These are phyloP conservation scores for Odocoileus hemionus DNA, from an alignment of 2,113 vertebrate genomes.

Conservation along the genomic window DNA sequence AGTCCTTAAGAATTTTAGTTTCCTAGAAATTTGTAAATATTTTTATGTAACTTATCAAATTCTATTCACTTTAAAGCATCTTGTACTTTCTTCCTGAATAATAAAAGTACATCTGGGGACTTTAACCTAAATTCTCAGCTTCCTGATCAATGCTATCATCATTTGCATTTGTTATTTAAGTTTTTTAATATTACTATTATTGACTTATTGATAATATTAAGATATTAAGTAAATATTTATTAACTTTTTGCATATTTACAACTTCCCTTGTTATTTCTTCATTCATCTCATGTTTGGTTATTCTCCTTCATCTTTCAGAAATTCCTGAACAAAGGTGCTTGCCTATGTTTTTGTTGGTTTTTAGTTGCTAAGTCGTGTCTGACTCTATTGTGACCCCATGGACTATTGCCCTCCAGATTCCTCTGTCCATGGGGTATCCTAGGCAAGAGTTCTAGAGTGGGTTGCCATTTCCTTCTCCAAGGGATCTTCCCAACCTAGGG, in stretches of 20 bases:
- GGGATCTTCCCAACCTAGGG: not conserved
- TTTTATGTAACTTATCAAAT: not conserved
- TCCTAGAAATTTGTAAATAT: not conserved
- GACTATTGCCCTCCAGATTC: not conserved
- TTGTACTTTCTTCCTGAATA: not conserved
- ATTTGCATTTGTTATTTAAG: not conserved
- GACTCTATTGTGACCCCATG: not conserved
- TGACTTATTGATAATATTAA: not conserved
- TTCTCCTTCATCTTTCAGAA: not conserved
- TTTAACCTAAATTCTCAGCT: not conserved
- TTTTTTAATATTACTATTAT: not conserved
- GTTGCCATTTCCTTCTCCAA: not conserved
- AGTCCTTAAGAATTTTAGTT: not conserved
- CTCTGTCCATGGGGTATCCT: not conserved
- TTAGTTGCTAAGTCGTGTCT: not conserved
- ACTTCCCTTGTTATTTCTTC: not conserved
- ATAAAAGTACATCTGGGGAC: not conserved
- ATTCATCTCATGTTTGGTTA: not conserved
- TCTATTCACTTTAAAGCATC: not conserved
- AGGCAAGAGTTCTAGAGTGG: not conserved
- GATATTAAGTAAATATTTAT: not conserved
- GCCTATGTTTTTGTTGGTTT: not conserved
- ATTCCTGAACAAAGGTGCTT: not conserved
- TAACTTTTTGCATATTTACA: not conserved
- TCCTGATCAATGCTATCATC: not conserved